phyloP scores from a whole-genome alignment of 2,888 invertebrate genomes.

The Drosophila percnosoma region DNA sequence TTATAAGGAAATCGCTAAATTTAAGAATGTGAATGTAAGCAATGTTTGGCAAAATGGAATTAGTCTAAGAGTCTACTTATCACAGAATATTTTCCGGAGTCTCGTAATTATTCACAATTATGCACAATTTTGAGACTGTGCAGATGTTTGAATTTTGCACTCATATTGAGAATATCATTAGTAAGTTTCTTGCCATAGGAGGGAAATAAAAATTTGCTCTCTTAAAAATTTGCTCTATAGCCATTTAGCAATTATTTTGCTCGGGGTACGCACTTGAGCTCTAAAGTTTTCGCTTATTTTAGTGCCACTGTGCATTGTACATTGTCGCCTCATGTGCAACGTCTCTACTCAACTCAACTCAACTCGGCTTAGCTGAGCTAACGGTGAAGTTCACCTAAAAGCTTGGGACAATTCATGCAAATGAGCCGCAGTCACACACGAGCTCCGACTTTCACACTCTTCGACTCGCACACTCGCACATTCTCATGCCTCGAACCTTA shows the following conservation, averaged over 20 bases:
- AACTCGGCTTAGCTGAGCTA: constrained; percentile 23
- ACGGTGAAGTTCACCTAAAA: constrained; percentile 72
- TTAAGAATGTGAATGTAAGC: background rate
- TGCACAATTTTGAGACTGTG: background rate
- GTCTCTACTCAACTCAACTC: constrained; percentile 34
- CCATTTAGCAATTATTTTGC: background rate
- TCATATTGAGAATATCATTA: background rate
- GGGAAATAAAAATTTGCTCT: background rate
- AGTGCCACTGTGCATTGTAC: constrained; percentile 36
- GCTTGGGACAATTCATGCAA: constrained; percentile 80
- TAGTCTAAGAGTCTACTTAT: background rate
- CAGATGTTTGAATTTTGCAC: background rate
- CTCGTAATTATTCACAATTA: background rate
- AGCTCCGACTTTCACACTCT: constrained; percentile 43
- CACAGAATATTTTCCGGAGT: background rate
- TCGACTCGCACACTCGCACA: constrained; percentile 18
- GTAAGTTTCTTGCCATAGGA: background rate
- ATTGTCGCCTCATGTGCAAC: constrained; percentile 40
- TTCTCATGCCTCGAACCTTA: constrained; percentile 52
- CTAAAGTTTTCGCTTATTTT: background rate
- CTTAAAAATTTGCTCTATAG: background rate
- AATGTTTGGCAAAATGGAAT: background rate
- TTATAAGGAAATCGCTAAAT: background rate
- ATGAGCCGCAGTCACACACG: constrained; percentile 73
- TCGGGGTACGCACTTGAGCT: background rate